These are phyloP conservation scores for Drosophila nr. perissopoda DNA, from an alignment of 2,888 invertebrate genomes.

Conservation along the genomic window DNA sequence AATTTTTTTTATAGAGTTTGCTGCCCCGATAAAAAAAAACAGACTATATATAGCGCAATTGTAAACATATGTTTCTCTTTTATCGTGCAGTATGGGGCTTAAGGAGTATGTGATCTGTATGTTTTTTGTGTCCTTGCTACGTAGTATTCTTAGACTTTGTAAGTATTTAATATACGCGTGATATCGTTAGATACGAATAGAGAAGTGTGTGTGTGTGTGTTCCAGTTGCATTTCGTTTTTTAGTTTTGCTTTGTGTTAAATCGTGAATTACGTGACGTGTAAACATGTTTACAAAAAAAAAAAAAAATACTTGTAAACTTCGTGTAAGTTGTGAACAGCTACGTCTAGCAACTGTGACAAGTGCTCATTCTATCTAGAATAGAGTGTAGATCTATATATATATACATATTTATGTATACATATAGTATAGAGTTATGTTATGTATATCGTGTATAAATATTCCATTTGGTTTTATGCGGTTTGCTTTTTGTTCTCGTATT, in stretches of 20 bases:
- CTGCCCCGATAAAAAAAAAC: constrained; percentile 35
- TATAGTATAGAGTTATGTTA: constrained; percentile 19
- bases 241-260: neutral
- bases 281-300: constrained; percentile 13
- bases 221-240: constrained; percentile 9
- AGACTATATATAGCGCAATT: constrained; percentile 44
- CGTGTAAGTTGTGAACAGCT: constrained; percentile 30
- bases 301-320: constrained; percentile 7
- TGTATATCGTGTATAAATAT: constrained; percentile 40
- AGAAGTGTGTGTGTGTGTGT: constrained; percentile 15
- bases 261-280: constrained; percentile 33
- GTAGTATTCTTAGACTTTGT: constrained; percentile 62
- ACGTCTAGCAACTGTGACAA: constrained; percentile 44
- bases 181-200: constrained; percentile 47
- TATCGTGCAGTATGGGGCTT: constrained; percentile 27
- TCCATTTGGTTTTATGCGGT: constrained; percentile 39
- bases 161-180: constrained; percentile 52
- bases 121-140: constrained; percentile 46
- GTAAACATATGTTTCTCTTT: constrained; percentile 22
- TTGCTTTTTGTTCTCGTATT: constrained; percentile 61
- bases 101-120: constrained; percentile 19
- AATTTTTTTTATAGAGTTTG: constrained; percentile 65
- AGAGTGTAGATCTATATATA: constrained; percentile 18
- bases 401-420: constrained; percentile 17
- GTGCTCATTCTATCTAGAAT: constrained; percentile 43